A percentile compares a stretch with the other conserved stretches of the same genome.
Evolutionary conservation across 2,888 invertebrate species (phyloP).

Genomic region (Pristionchus fissidentatus): DNA sequence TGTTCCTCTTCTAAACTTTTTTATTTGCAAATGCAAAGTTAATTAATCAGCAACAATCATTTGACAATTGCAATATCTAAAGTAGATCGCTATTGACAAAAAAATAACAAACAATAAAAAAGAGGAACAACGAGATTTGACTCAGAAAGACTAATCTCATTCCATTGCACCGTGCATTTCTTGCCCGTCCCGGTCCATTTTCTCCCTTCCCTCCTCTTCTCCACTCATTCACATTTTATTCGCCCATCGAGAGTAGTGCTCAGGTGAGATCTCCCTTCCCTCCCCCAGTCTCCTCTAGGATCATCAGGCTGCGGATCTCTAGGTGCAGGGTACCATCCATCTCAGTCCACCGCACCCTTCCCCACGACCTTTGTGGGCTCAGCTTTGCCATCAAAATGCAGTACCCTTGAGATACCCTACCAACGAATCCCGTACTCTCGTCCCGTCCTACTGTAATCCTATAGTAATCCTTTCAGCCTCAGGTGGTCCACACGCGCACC

Average conservation of each 20-base stretch:
- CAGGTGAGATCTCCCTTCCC: background rate
- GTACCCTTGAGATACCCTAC: background rate
- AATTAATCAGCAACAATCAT: too few relatives aligned
- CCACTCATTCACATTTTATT: background rate
- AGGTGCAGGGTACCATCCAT: too few relatives aligned
- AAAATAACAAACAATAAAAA: too few relatives aligned
- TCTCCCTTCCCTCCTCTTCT: background rate
- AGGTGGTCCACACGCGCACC: conserved; percentile 26
- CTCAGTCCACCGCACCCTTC: background rate
- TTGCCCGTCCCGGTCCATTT: too few relatives aligned
- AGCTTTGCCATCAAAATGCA: background rate
- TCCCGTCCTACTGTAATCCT: conserved; percentile 7
- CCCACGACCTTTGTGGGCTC: background rate
- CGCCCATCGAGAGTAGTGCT: conserved; percentile 20
- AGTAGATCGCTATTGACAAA: too few relatives aligned
- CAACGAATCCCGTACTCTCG: background rate
- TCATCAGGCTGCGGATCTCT: too few relatives aligned
- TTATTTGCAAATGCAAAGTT: too few relatives aligned
- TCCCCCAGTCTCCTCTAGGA: background rate
- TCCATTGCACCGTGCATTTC: too few relatives aligned
- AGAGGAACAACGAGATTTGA: too few relatives aligned
- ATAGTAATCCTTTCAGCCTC: conserved; percentile 8
- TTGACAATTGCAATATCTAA: too few relatives aligned
- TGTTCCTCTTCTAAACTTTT: too few relatives aligned
- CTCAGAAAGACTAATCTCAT: too few relatives aligned